Evolutionary conservation across 2,888 invertebrate species (phyloP), one percentile per base, ranked within the genome.

Genomic region (Tanytarsus gracilentus): DNA sequence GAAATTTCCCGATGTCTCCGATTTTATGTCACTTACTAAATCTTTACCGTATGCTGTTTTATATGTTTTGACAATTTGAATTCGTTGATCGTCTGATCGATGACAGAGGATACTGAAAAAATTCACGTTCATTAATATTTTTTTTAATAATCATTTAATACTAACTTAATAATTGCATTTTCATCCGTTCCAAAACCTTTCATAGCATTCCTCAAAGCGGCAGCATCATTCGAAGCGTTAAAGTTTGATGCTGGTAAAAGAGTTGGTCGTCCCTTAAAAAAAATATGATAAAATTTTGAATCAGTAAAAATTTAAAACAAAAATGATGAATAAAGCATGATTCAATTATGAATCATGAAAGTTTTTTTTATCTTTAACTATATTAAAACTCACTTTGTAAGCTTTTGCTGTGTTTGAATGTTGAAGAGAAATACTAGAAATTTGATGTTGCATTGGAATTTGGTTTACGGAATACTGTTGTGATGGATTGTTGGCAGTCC

Each of bases 1-100:
- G 69, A 95, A 93, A 68, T 88, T 85, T 3, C 94, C 95, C 66
- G 84, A 86, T 18, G 92, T 80, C 74, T 96, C 95, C 66, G 90
- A 88, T 72, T 90, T 91, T 66, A 93, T 74, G 66, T 93, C 89
- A 40, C 85, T 84, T 50, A 90, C 79, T 25, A 93, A 76, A 69
- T 88, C 88, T 78, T 84, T 74, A 62, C 74, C 74, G 63, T 73
- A 75, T 33, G 72, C 69, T 2, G 74, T 73, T 66, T 74, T 74
- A 55, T 70, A 73, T 64, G 72, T 71, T 11, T 71, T 78, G 21
- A 85, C 82, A 66, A 94, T 88, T 68, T 90, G 83, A 65, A 90
- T 79, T 62, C 97, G 81, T 73, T 98, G 95, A 27, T 81, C 81
- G 69, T 94, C 93, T 64, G 85, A 85, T 53, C 96, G 82, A 64